These are phyloP conservation scores for Telmatherina bonti DNA, from an alignment of 2,797 vertebrate genomes.

Conservation along the genomic window DNA sequence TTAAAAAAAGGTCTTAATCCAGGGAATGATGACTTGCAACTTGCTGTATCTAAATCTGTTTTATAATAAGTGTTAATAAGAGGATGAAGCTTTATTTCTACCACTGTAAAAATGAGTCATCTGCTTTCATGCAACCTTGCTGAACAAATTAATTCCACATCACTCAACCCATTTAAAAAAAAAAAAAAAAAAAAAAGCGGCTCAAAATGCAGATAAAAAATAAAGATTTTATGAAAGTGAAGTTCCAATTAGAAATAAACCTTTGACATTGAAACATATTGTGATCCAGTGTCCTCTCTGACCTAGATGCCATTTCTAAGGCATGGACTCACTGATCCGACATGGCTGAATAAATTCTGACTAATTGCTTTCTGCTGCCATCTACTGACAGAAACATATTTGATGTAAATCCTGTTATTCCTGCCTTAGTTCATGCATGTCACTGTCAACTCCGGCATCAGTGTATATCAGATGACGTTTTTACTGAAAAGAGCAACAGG, in stretches of 20 bases:
- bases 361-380: constrained; percentile 74
- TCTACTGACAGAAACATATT: constrained; percentile 67
- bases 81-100: constrained; percentile 1
- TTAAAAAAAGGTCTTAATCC: background rate
- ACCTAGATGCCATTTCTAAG: background rate
- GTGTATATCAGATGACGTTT: background rate
- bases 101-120: background rate
- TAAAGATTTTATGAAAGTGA: background rate
- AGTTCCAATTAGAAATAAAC: background rate
- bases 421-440: background rate
- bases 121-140: background rate
- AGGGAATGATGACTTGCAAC: background rate
- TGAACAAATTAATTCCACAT: constrained; percentile 4
- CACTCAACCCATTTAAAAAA: background rate
- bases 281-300: background rate
- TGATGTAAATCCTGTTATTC: background rate
- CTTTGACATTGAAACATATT: background rate
- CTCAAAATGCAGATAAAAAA: background rate
- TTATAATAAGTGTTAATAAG: no score
- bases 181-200: no score
- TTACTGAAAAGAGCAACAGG: background rate
- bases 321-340: background rate
- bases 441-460: background rate
- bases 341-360: constrained; percentile 30
- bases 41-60: no score